Base-by-base conservation (phyloP, 2,113 vertebrate species). In the Raphicerus campestris region DNA sequence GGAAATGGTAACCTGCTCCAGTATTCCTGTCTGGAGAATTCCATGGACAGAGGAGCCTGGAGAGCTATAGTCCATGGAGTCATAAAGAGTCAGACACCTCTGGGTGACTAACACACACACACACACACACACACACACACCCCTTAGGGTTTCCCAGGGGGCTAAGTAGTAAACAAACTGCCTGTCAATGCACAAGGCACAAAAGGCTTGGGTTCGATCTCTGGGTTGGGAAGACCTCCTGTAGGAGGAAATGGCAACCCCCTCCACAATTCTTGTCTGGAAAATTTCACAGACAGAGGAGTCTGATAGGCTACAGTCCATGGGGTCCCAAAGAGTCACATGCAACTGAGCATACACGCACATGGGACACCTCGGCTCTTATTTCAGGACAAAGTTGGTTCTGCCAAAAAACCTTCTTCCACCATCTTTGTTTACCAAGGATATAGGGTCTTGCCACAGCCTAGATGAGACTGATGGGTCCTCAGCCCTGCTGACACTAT, bases 271-370 rank as follows among this genome's bases (percentile, higher is more conserved):
- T 75, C 70, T 75, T 75, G 11, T 14, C 70, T 42, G 35, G 35
- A 75, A 42, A 75, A 75, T 75, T 26, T 42, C 70, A 6, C n/a
- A 20, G 63, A 66, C 63, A 75, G 70, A 70, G 63, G 63, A 75
- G 70, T 75, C 70, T 75, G 70, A 20, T 22, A 42, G 20, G 11
- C 35, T 42, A 42, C 3, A 14, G 70, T 26, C 11, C 70, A 75
- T 42, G 70, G 22, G 35, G 35, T 75, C 6, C 5, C 35, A 39
- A 39, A 75, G 70, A 75, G 35, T 26, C 70, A 75, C 5, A 42
- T 22, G 24, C 20, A 75, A 42, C 70, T 75, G 70, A 42, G 10
- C 35, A 42, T 0, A 0, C 70, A 75, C 1, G 3, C 22, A 42
- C 8, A 14, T 42, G 22, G 35, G 22, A 42, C 35, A 9, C 6